Conservation (phyloP, 2,797 vertebrate genomes). For the Carcharodon carcharias region DNA sequence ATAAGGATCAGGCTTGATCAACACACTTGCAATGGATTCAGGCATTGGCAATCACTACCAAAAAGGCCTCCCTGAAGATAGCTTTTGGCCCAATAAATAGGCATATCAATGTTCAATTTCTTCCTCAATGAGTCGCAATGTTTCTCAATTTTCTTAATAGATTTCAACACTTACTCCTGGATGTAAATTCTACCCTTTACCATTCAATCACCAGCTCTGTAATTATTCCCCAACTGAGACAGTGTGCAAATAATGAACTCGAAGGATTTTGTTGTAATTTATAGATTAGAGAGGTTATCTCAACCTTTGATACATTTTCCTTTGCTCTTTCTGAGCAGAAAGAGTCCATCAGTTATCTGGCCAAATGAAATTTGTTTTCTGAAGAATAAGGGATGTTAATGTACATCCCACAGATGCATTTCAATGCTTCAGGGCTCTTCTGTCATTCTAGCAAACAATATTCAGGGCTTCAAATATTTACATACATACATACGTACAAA, state of each 20-base stretch:
- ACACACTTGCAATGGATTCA: background rate
- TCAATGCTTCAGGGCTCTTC: background rate
- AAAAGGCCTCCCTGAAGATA: background rate
- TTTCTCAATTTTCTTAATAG: background rate
- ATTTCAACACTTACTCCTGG: background rate
- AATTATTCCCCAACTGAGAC: background rate
- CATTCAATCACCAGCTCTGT: background rate
- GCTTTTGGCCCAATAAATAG: background rate
- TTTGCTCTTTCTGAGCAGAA: background rate
- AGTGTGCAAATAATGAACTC: background rate
- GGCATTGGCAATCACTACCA: background rate
- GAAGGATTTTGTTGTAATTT: background rate
- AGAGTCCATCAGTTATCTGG: background rate
- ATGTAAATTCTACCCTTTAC: background rate
- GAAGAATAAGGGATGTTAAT: background rate
- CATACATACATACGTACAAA: too few species aligned
- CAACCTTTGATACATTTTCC: background rate
- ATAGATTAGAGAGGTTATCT: background rate
- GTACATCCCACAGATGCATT: background rate
- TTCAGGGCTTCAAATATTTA: too few species aligned
- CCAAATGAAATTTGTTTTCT: background rate
- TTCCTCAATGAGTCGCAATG: background rate
- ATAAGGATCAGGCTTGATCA: background rate
- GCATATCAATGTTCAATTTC: background rate
- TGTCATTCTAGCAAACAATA: background rate